A percentile compares a stretch with the other conserved stretches of the same genome.
phyloP scores from a whole-genome alignment of 2,113 vertebrate genomes.

The Catharus bicknelli region DNA sequence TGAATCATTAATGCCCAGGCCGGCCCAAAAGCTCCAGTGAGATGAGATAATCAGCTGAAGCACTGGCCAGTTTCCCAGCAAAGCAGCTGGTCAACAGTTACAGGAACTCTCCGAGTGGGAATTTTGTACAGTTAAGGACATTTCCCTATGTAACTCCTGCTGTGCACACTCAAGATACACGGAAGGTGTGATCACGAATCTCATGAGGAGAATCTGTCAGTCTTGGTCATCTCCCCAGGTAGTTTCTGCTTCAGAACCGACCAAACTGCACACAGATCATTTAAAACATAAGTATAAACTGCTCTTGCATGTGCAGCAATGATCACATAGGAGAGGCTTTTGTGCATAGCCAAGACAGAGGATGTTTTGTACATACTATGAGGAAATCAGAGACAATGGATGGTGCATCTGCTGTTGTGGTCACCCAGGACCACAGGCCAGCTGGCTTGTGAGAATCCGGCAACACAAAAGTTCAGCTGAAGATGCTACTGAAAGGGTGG shows the following conservation, averaged over 20 bases:
- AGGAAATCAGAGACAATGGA: not conserved
- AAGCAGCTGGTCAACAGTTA: not conserved
- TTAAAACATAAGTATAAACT: not conserved
- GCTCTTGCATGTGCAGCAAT: not conserved
- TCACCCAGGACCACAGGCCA: not conserved
- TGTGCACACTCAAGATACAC: not conserved
- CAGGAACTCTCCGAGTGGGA: not conserved
- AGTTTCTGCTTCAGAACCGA: not conserved
- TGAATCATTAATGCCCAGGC: not conserved
- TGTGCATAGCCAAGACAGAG: not conserved
- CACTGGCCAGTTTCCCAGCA: not conserved
- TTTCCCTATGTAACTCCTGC: not conserved
- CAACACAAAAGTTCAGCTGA: not conserved
- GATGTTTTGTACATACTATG: not conserved
- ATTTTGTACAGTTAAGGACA: not conserved
- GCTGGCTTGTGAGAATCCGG: not conserved
- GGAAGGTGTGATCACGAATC: not conserved
- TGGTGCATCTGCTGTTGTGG: not conserved
- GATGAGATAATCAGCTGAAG: not conserved
- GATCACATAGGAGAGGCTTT: not conserved
- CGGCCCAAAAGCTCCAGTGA: not conserved
- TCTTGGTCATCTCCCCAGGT: not conserved
- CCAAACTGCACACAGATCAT: accelerated
- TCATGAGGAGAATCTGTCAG: not conserved
- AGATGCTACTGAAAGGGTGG: not conserved